Evolutionary conservation across 2,797 vertebrate species (phyloP).

Genomic region (Poecilia gillii): DNA sequence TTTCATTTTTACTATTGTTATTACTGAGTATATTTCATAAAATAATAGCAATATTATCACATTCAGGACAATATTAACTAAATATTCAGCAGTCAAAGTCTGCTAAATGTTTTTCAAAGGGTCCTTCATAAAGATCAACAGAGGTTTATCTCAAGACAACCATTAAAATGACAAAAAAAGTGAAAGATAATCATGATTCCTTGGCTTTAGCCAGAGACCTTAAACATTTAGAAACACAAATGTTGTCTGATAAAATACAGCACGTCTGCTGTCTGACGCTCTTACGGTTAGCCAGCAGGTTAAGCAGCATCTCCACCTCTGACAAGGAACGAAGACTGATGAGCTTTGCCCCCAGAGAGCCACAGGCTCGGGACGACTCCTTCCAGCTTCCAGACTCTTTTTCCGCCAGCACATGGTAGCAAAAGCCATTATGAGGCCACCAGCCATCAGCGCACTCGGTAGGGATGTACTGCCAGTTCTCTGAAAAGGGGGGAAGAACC

Average conservation of each 20-base stretch:
- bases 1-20: background rate
- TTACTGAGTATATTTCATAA: background rate
- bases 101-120: background rate
- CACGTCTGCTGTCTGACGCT: background rate
- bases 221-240: too few relatives aligned
- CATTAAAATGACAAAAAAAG: background rate
- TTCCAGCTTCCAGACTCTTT: conserved; percentile 84
- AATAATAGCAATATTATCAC: background rate
- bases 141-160: background rate
- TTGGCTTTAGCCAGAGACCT: background rate
- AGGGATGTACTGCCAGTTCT: conserved; percentile 87
- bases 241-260: background rate
- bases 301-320: conserved; percentile 86
- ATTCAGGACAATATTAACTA: background rate
- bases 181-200: background rate
- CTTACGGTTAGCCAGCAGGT: conserved; percentile 85
- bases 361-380: conserved; percentile 83
- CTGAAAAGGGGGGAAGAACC: conserved; percentile 58
- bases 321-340: conserved; percentile 85
- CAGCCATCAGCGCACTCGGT: conserved; percentile 86
- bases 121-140: background rate
- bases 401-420: conserved; percentile 84
- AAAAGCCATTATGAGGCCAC: conserved; percentile 87
- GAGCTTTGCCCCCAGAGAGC: conserved; percentile 77
- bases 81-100: background rate